Evolutionary conservation across 2,113 vertebrate species (phyloP).

Genomic region (Notechis scutatus): DNA sequence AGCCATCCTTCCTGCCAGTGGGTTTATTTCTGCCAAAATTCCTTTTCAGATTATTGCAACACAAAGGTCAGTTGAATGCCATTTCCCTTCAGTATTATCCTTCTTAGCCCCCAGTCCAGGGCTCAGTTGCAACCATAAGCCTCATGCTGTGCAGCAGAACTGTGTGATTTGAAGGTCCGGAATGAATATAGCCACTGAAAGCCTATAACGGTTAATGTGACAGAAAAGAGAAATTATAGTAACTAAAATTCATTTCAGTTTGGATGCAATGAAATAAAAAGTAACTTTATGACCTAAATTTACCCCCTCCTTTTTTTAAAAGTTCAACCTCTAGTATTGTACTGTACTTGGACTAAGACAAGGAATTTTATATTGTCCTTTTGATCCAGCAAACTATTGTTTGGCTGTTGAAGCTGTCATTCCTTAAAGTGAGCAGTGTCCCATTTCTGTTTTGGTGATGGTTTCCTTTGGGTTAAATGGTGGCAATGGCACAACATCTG

Average conservation of each 20-base stretch:
- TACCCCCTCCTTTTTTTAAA: not conserved
- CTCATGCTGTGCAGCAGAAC: not conserved
- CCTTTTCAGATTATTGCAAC: not conserved
- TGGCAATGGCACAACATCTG: not conserved
- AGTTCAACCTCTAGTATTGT: not conserved
- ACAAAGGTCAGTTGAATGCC: not conserved
- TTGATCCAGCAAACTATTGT: not conserved
- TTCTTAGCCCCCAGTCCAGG: not conserved
- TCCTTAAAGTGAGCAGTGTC: not conserved
- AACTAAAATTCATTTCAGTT: not conserved
- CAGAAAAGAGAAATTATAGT: not conserved
- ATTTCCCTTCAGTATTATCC: not conserved
- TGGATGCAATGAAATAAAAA: not conserved
- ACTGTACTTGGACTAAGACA: not conserved
- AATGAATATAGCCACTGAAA: not conserved
- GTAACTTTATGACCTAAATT: not conserved
- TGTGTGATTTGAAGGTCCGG: not conserved
- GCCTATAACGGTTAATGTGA: not conserved
- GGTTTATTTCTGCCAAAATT: not conserved
- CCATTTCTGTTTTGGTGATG: not conserved
- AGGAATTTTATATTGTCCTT: not conserved
- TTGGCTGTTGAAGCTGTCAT: not conserved
- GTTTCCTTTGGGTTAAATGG: not conserved
- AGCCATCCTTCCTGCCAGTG: not conserved
- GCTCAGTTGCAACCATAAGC: not conserved